Conservation (phyloP, 2,888 invertebrate genomes). For the Athalia rosae region DNA sequence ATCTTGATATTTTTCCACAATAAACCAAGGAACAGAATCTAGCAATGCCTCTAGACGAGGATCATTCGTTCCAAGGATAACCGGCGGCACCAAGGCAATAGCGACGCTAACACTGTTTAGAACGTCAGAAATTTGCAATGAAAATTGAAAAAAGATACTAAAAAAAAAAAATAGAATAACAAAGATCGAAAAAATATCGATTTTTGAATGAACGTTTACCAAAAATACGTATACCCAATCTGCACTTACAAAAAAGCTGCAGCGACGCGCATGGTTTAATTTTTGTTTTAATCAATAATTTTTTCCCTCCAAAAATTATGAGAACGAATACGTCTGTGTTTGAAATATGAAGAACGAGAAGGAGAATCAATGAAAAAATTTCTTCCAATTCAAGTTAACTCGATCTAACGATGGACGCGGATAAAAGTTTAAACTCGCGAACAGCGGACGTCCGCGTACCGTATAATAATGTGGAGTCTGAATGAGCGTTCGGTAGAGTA, state of each 20-base stretch:
- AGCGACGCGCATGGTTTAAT: no score
- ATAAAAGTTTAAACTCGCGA: conserved; percentile 1
- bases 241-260: no score
- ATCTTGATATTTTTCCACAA: conserved; percentile 20
- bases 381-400: neutral
- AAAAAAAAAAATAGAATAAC: no score
- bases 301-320: no score
- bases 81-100: neutral
- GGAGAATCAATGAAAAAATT: neutral
- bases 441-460: conserved; percentile 23
- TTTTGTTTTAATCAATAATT: no score
- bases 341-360: no score
- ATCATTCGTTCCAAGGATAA: neutral
- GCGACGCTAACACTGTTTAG: conserved; percentile 12
- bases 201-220: no score
- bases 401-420: neutral
- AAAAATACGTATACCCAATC: no score
- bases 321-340: no score
- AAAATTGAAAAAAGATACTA: no score
- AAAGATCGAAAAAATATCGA: no score
- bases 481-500: conserved; percentile 17
- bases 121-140: neutral
- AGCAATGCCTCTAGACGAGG: neutral
- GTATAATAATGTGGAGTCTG: neutral
- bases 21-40: conserved; percentile 24